A percentile compares a stretch with the other conserved stretches of the same genome.
These are phyloP conservation scores for Corythornis madagascariensis DNA, from an alignment of 2,113 vertebrate species.

Conservation along the genomic window DNA sequence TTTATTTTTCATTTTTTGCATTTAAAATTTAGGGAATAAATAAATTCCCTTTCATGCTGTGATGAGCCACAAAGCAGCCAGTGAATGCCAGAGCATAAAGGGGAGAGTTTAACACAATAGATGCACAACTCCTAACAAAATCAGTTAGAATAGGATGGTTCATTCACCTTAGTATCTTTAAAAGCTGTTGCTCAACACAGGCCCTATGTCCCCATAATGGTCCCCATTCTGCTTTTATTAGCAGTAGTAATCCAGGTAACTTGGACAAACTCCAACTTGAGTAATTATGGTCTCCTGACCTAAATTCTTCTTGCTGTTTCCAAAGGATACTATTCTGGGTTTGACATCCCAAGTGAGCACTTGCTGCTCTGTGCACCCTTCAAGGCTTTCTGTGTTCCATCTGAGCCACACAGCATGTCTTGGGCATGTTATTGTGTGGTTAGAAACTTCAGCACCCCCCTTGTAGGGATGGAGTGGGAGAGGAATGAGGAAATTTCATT, in stretches of 20 bases:
- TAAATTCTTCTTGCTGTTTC: slow-evolving; percentile 25
- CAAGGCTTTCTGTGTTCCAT: background rate
- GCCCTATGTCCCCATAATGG: too few species aligned
- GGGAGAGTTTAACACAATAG: background rate
- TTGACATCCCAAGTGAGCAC: background rate
- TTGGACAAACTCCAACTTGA: slow-evolving; percentile 47
- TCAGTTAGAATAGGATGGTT: background rate
- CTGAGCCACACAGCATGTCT: background rate
- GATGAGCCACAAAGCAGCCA: background rate
- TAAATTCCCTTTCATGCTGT: background rate
- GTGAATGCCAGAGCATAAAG: background rate
- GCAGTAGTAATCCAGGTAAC: slow-evolving; percentile 62
- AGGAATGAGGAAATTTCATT: background rate
- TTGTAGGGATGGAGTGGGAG: background rate
- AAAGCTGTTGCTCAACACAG: slow-evolving; percentile 19
- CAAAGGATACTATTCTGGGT: background rate
- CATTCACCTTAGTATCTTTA: background rate
- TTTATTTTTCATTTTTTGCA: background rate
- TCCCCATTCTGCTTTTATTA: slow-evolving; percentile 45
- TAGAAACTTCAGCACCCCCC: background rate
- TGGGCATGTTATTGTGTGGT: rapidly evolving
- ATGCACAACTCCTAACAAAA: background rate
- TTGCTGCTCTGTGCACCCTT: background rate
- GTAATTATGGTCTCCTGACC: slow-evolving; percentile 53
- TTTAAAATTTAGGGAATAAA: background rate